Evolutionary conservation across 1,140 invertebrate genomes (phyloP).

Genomic region (Drosophila quadrilineata): DNA sequence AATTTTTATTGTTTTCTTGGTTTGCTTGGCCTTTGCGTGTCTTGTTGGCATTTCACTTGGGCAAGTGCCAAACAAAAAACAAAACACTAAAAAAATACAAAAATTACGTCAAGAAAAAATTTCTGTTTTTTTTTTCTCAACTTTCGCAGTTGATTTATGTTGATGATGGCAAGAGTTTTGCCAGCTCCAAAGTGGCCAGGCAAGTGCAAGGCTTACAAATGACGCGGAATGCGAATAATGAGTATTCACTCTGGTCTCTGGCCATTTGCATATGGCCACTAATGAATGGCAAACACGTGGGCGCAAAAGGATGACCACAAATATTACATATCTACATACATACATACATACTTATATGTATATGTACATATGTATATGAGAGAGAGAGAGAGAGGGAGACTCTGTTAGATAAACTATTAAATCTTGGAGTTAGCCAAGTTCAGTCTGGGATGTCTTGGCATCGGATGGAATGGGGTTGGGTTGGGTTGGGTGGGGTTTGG

Average conservation of each 20-base stretch:
- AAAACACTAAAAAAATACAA: conserved; percentile 28
- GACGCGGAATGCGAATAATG: background rate
- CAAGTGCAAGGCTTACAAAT: conserved; percentile 71
- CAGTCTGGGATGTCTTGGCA: no score
- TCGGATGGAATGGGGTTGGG: no score
- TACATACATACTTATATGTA: no score
- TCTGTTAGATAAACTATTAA: no score
- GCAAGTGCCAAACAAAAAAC: conserved; percentile 59
- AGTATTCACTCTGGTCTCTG: no score
- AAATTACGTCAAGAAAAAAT: conserved; percentile 39
- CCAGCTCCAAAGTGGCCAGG: no score
- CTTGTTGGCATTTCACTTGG: conserved; percentile 40
- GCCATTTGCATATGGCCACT: conserved; percentile 59
- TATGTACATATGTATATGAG: no score
- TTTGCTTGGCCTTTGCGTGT: conserved; percentile 41
- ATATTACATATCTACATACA: no score
- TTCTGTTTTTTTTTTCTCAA: conserved; percentile 44
- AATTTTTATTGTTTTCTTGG: conserved; percentile 8
- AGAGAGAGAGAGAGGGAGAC: background rate
- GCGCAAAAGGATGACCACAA: conserved; percentile 5
- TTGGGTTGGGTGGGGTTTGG: no score
- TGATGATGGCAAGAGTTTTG: conserved; percentile 23
- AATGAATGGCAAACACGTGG: conserved; percentile 64
- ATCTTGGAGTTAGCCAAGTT: no score
- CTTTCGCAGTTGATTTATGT: conserved; percentile 63